phyloP scores from a whole-genome alignment of 2,113 vertebrate species.

The Glareola pratincola region DNA sequence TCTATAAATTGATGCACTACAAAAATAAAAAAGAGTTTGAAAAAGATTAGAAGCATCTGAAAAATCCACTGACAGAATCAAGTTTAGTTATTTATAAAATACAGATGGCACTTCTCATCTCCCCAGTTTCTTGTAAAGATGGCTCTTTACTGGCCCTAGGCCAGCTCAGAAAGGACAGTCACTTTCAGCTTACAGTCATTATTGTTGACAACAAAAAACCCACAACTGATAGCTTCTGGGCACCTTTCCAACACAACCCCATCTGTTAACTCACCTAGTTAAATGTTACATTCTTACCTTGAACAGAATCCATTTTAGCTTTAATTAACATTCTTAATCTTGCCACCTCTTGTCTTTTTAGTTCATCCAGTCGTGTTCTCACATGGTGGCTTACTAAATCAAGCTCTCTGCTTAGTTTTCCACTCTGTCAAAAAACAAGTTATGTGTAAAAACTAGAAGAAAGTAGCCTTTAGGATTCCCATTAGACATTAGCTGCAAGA shows the following conservation, averaged over 20 bases:
- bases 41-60: background rate
- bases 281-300: constrained; percentile 77
- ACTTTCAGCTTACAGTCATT: background rate
- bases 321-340: constrained; percentile 93
- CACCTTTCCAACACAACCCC: background rate
- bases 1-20: background rate
- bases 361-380: constrained; percentile 91
- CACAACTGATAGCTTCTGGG: background rate
- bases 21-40: background rate
- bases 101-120: background rate
- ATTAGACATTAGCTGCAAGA: background rate
- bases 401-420: constrained; percentile 92
- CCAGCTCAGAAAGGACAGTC: background rate
- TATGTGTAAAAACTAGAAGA: background rate
- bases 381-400: constrained; percentile 96
- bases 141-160: background rate
- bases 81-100: background rate
- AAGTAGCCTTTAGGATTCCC: background rate
- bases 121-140: background rate
- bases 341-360: constrained; percentile 94
- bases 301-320: constrained; percentile 91
- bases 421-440: constrained; percentile 78
- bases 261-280: background rate
- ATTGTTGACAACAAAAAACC: background rate
- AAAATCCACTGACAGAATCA: background rate